These are phyloP conservation scores for Eledone cirrhosa DNA, from an alignment of 2,888 invertebrate genomes.

Conservation along the genomic window DNA sequence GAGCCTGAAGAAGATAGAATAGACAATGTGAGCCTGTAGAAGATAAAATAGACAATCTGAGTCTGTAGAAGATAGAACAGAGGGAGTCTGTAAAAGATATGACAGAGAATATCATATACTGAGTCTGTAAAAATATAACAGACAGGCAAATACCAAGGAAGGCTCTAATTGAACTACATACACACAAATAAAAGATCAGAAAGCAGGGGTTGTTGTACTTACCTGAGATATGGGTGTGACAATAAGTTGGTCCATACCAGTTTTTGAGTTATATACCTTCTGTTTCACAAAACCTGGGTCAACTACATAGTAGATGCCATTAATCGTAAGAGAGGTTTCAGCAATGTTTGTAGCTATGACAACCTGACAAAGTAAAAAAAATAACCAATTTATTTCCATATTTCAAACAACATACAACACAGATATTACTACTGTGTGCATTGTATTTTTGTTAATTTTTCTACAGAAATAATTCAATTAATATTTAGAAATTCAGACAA, in stretches of 20 bases:
- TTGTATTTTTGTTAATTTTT: too few relatives aligned
- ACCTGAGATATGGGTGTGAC: conserved; percentile 98
- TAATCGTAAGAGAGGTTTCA: conserved; percentile 97
- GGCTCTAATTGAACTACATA: too few relatives aligned
- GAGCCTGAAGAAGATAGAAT: conserved; percentile 73
- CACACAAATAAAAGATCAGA: too few relatives aligned
- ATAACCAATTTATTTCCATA: too few relatives aligned
- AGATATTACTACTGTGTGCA: too few relatives aligned
- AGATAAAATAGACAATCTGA: conserved; percentile 72
- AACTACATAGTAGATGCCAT: conserved; percentile 98
- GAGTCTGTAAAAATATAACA: too few relatives aligned
- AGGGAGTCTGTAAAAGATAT: conserved; percentile 72
- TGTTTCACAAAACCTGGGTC: conserved; percentile 99
- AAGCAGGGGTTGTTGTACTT: conserved; percentile 42
- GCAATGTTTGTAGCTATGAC: conserved; percentile 99
- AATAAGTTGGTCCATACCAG: conserved; percentile 95
- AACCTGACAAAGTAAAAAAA: conserved; percentile 47
- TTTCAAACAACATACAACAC: too few relatives aligned
- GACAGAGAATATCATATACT: neutral
- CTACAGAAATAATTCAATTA: too few relatives aligned
- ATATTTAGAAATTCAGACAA: too few relatives aligned
- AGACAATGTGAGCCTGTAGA: too few relatives aligned
- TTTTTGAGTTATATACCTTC: conserved; percentile 88
- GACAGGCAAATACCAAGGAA: too few relatives aligned
- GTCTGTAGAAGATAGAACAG: conserved; percentile 71